Conservation (phyloP, 1,140 invertebrate genomes). For the Ditylenchus dipsaci region DNA sequence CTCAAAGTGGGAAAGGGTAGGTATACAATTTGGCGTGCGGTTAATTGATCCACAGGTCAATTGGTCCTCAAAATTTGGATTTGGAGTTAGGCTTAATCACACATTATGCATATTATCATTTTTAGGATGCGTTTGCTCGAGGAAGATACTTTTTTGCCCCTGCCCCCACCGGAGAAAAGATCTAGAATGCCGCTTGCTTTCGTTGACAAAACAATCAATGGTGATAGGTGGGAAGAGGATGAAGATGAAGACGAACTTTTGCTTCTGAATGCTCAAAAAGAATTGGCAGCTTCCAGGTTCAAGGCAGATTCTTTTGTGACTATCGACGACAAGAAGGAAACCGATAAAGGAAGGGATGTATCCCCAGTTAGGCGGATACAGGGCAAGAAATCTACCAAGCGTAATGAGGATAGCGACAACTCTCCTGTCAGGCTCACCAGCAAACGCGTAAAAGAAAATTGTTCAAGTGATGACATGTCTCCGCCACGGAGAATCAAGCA, state of each 20-base stretch:
- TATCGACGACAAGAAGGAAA: neutral
- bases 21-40: neutral
- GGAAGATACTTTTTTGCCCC: neutral
- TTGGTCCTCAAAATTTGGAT: too few species aligned
- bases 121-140: neutral
- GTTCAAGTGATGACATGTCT: neutral
- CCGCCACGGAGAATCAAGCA: neutral
- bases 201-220: neutral
- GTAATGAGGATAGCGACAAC: neutral
- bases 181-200: neutral
- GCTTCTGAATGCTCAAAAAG: neutral
- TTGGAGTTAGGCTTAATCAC: neutral
- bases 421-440: neutral
- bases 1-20: neutral
- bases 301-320: neutral
- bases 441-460: neutral
- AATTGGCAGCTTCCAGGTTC: neutral
- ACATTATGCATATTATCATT: neutral
- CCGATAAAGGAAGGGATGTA: neutral
- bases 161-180: neutral
- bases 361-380: neutral
- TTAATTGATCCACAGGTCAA: too few species aligned
- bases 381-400: neutral
- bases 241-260: constrained; percentile 1
- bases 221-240: neutral